Base-by-base conservation (phyloP, 2,113 vertebrate genomes). In the Lophotis ruficrista region DNA sequence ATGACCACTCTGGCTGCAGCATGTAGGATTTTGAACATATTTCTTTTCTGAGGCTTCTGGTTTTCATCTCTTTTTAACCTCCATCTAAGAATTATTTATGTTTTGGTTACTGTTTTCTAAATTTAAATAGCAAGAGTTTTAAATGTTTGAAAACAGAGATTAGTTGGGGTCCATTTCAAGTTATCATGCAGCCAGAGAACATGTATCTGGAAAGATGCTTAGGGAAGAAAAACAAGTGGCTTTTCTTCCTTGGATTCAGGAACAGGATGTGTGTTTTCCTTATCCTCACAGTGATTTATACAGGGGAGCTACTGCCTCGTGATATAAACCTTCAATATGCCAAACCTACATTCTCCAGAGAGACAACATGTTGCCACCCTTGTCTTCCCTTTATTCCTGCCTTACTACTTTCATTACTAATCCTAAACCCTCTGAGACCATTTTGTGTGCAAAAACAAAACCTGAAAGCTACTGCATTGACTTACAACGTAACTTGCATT, bases 121-220 rank as follows among this genome's bases (percentile, higher is more conserved):
- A 66, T 58, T 88, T 9, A 86, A 72, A 66, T 38, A 50, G 1
- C 2, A 66, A 43, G 21, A 47, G 2, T 60, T 85, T 83, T 37
- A 73, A 70, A 45, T 17, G 4, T 61, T 83, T 70, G 35, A 65
- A 79, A 77, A 17, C 0, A 2, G 24, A 85, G 8, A 56, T 37
- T 27, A 51, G 45, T 21, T 88, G 37, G n/a, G 23, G 27, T 48
- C 50, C 18, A 78, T 80, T 83, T 92, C 76, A 73, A 79, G 45
- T 61, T 56, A 20, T 53, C 57, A n/a, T 6, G 11, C 4, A 70
- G 45, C 50, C 70, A 93, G 22, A 77, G 38, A 89, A 53, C 20
- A 37, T 9, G 28, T 50, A 69, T 58, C 78, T 93, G 85, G 82
- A 83, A 96, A 96, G 71, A 90, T 38, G 78, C 66, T 96, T 65